Conservation (phyloP, 2,113 vertebrate genomes). For the Chionis minor region DNA sequence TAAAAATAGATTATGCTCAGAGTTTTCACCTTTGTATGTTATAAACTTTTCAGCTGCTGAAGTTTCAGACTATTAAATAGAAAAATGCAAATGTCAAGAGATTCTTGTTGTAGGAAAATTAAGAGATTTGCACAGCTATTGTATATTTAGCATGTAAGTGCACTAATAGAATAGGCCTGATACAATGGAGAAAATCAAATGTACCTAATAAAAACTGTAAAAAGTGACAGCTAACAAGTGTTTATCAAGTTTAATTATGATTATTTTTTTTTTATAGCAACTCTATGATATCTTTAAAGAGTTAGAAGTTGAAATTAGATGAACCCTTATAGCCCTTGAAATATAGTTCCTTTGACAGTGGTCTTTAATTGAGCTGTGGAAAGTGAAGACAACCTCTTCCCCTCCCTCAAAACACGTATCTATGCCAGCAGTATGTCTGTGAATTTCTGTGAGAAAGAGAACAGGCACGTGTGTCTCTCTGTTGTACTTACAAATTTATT, state of each 20-base stretch:
- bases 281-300: background rate
- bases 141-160: background rate
- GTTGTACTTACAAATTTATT: background rate
- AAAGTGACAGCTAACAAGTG: background rate
- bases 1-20: background rate
- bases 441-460: background rate
- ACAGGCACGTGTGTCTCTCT: rapidly evolving
- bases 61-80: background rate
- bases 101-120: background rate
- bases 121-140: background rate
- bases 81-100: background rate
- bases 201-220: background rate
- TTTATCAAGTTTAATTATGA: background rate
- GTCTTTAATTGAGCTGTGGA: background rate
- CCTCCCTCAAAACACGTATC: background rate
- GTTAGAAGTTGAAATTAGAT: background rate
- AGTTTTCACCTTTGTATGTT: background rate
- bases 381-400: background rate
- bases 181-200: background rate
- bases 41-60: background rate
- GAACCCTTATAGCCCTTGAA: background rate
- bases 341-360: background rate
- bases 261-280: background rate
- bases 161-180: background rate
- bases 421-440: background rate